Evolutionary conservation across 2,113 vertebrate species (phyloP), one percentile per base, ranked within the genome.

Genomic region (Phoxinus phoxinus): DNA sequence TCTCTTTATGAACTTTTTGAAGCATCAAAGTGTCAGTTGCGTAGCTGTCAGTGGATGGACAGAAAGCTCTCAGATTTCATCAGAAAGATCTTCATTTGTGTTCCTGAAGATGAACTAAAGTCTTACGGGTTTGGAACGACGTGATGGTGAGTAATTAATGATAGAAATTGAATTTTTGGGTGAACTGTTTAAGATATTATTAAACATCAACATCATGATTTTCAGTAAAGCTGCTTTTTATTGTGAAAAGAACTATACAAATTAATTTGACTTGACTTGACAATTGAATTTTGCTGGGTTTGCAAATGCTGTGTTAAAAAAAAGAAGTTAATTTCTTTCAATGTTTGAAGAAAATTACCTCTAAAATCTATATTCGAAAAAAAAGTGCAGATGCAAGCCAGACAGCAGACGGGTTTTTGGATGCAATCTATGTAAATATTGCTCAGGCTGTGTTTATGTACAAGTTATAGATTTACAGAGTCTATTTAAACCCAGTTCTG

Each of bases 351-450:
- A 59, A 59, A 79, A 65, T 48, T 17, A 37, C 32, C 19, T 61
- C 53, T 41, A 61, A 44, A 79, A 79, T 46, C 37, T 27, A 81
- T 48, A 46, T 65, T 65, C 7, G 19, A 7, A 65, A 67, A 56
- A 4, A 46, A 58, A 51, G 58, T 12, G 12, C 6, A 79, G 23
- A 17, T 35, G 35, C 23, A 11, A 63, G 8, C 15, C 37, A 69
- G 25, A 6, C 58, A 63, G 37, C 8, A 75, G 17, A 44, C 23
- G 6, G 23, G 12, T 63, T 48, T 63, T 65, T 81, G 19, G 4
- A 51, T 81, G n/a, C 23, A 12, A 59, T 51, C 17, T 51, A 15
- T 81, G 27, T 67, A 81, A 81, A 67, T 81, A 81, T 81, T 32
- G 41, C 27, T 81, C 17, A 12, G 46, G 25, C 74, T 53, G 48